Conservation (phyloP, 2,888 invertebrate species). For the Tuta absoluta region DNA sequence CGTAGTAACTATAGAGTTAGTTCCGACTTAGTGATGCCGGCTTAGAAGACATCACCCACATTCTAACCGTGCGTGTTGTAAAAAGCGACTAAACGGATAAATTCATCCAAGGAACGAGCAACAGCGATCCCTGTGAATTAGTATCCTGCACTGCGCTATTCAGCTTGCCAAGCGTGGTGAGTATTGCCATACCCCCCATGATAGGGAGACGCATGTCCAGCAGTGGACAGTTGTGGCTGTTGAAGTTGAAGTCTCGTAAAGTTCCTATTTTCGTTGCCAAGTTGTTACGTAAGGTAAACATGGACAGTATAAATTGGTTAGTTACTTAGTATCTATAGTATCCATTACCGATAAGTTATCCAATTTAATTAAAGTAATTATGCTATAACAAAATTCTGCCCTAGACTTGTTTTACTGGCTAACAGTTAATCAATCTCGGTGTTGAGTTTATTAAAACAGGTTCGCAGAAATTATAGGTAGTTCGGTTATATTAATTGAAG, state of each 20-base stretch:
- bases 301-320: neutral
- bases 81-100: no score
- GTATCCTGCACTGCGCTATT: no score
- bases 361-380: slow-evolving; percentile 19
- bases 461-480: neutral
- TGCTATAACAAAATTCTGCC: slow-evolving; percentile 12
- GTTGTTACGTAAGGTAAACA: neutral
- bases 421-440: neutral
- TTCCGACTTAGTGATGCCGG: no score
- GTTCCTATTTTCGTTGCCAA: neutral
- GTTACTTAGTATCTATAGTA: neutral
- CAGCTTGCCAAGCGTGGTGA: no score
- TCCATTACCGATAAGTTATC: slow-evolving; percentile 1
- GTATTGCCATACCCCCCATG: no score
- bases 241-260: slow-evolving; percentile 10
- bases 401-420: neutral
- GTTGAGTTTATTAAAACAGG: neutral
- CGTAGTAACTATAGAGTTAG: no score
- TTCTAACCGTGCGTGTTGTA: no score
- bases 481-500: neutral
- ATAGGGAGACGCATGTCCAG: no score
- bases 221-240: no score
- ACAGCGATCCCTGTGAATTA: no score
- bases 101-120: no score
- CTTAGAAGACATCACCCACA: no score